These are phyloP conservation scores for Cotesia chilonis DNA, from an alignment of 1,140 invertebrate species.

Conservation along the genomic window DNA sequence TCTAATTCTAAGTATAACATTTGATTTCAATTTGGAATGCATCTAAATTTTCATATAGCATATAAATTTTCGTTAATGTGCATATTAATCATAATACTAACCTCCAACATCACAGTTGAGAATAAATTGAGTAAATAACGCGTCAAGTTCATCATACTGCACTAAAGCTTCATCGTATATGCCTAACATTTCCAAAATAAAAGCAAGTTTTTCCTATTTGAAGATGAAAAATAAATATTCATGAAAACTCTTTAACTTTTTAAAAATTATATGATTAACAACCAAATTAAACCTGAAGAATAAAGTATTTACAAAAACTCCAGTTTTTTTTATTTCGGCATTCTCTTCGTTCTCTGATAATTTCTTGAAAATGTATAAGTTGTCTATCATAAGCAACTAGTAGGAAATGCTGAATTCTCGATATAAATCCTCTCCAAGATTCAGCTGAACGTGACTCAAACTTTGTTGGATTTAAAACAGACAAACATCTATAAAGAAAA, in stretches of 20 bases:
- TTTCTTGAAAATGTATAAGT: slow-evolving; percentile 87
- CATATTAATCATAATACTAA: slow-evolving; percentile 51
- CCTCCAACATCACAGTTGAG: slow-evolving; percentile 88
- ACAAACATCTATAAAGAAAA: slow-evolving; percentile 77
- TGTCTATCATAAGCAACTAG: slow-evolving; percentile 88
- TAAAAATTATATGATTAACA: background rate
- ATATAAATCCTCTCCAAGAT: slow-evolving; percentile 86
- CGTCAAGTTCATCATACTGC: slow-evolving; percentile 97
- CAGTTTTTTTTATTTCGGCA: slow-evolving; percentile 88
- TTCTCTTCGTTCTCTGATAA: slow-evolving; percentile 89
- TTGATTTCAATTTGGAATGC: too few relatives aligned
- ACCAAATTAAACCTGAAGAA: slow-evolving; percentile 76
- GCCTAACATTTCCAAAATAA: slow-evolving; percentile 93
- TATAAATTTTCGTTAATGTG: too few relatives aligned
- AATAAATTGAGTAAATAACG: slow-evolving; percentile 95
- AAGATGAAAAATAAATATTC: slow-evolving; percentile 39
- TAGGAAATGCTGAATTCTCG: slow-evolving; percentile 83
- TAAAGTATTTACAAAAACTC: slow-evolving; percentile 95
- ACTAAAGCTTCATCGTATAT: slow-evolving; percentile 93
- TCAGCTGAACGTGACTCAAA: slow-evolving; percentile 87
- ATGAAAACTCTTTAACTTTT: slow-evolving; percentile 11
- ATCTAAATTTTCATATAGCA: too few relatives aligned
- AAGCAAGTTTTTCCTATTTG: slow-evolving; percentile 90
- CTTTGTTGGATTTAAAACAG: slow-evolving; percentile 89
- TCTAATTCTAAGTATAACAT: too few relatives aligned